A percentile compares a stretch with the other conserved stretches of the same genome.
Conservation (phyloP, 2,888 invertebrate species). For the Aspidiotus rigidus region DNA sequence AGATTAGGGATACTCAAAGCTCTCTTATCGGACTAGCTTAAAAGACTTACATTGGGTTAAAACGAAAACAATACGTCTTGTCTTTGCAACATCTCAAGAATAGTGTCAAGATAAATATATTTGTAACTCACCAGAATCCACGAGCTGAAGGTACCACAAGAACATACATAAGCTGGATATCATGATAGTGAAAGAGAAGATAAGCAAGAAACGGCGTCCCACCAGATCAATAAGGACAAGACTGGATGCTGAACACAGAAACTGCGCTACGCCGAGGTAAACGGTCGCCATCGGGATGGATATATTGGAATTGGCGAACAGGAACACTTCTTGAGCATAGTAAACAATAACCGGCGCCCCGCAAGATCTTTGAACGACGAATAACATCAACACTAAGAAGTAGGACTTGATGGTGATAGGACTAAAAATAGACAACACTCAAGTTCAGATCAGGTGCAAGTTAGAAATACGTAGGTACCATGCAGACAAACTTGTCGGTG, state of each 20-base stretch:
- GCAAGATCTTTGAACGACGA: conserved; percentile 44
- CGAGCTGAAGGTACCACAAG: conserved; percentile 40
- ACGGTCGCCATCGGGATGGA: conserved; percentile 42
- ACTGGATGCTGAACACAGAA: conserved; percentile 39
- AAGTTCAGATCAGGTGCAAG: too few species aligned
- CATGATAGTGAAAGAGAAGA: conserved; percentile 43
- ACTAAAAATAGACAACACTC: conserved; percentile 36
- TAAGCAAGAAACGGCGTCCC: conserved; percentile 45
- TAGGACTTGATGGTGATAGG: conserved; percentile 39
- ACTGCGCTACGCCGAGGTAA: conserved; percentile 43
- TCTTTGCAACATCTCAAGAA: too few species aligned
- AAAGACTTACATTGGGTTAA: too few species aligned
- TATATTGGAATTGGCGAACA: conserved; percentile 39
- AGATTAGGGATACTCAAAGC: too few species aligned
- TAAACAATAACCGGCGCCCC: conserved; percentile 42
- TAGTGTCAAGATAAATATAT: too few species aligned
- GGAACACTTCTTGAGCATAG: conserved; percentile 41
- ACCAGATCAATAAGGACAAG: conserved; percentile 39
- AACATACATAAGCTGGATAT: conserved; percentile 39
- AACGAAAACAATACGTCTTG: too few species aligned
- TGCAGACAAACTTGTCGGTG: neutral
- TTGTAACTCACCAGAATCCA: conserved; percentile 34
- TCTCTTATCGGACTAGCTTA: too few species aligned
- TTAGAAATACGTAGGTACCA: conserved; percentile 1
- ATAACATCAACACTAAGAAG: conserved; percentile 42